A percentile compares a stretch with the other conserved stretches of the same genome.
phyloP scores from a whole-genome alignment of 1,140 invertebrate genomes.

The Tyrophagus putrescentiae region DNA sequence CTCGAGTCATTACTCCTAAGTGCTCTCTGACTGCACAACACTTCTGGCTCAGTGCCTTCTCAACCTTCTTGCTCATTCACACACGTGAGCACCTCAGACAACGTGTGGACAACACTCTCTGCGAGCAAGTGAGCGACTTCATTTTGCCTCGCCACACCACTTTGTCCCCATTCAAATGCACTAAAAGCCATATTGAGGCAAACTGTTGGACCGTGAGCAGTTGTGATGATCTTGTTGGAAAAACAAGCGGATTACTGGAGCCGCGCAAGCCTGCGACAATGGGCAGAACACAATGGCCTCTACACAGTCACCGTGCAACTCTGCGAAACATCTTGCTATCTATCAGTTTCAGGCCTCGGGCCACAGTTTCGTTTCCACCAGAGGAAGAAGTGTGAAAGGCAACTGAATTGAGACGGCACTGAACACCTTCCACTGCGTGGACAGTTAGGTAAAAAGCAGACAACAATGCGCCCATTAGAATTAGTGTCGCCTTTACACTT shows the following conservation, averaged over 20 bases:
- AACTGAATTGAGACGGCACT: background rate
- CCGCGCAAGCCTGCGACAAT: background rate
- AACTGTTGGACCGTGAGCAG: conserved; percentile 2
- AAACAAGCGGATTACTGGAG: conserved; percentile 6
- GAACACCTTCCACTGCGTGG: too few species aligned
- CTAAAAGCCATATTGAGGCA: conserved; percentile 10
- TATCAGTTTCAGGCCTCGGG: conserved; percentile 2
- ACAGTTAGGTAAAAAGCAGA: too few species aligned
- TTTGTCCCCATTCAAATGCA: too few species aligned
- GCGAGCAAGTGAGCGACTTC: too few species aligned
- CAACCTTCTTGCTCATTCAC: too few species aligned
- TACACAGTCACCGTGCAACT: background rate
- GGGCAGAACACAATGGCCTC: background rate
- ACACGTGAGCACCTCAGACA: too few species aligned
- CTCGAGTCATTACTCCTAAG: too few species aligned
- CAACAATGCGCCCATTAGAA: conserved; percentile 4
- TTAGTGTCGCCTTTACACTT: conserved; percentile 9
- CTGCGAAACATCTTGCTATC: background rate
- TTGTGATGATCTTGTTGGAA: conserved; percentile 14
- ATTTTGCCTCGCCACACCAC: too few species aligned
- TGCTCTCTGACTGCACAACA: too few species aligned
- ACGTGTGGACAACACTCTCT: too few species aligned
- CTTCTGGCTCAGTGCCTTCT: too few species aligned
- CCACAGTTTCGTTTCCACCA: background rate
- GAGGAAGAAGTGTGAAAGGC: background rate